Evolutionary conservation across 2,888 invertebrate genomes (phyloP), one percentile per base, ranked within the genome.

Genomic region (Calephelis perditalis): DNA sequence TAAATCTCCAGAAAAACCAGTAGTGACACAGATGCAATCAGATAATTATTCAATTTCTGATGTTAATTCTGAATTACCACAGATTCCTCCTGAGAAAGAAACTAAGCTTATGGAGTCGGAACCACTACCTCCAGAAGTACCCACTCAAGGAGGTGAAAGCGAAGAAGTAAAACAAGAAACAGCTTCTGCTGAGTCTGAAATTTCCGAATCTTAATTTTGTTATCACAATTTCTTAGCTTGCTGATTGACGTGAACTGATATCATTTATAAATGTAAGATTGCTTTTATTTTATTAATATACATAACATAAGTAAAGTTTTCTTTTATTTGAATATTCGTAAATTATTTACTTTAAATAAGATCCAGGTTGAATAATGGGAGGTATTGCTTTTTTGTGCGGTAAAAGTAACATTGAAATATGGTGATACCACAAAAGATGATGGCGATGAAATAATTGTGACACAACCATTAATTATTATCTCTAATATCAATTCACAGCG

Each of bases 41-140:
- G 88, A 87, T 61, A 81, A 85, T 63, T 86, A 87, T 68, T 83
- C 86, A 60, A 86, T 89, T 69, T 79, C 84, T 67, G 88, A 87
- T 79, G 84, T 88, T 3, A 83, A 84, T 61, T 84, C 86, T 10
- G 85, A 84, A 67, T 67, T 87, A 67, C 77, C 81, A 12, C 71
- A 73, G 59, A 65, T 62, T 55, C 72, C 76, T 56, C 59, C 63
- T 49, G 68, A 68, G 49, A 63, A 67, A 57, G 65, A 69, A 61
- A 58, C 58, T 46, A 65, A 71, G 55, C 49, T 60, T 45, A 58
- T 63, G 60, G 62, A 70, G 46, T 64, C 60, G 15, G 65, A 67
- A 57, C 59, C 61, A 35, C 58, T 59, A 12, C 43, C 55, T 46
- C 37, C 63, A 57, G 60, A 64, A 59, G 62, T 68, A 57, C 64